Evolutionary conservation across 2,113 vertebrate species (phyloP), one percentile per base, ranked within the genome.

Genomic region (Scophthalmus maximus): DNA sequence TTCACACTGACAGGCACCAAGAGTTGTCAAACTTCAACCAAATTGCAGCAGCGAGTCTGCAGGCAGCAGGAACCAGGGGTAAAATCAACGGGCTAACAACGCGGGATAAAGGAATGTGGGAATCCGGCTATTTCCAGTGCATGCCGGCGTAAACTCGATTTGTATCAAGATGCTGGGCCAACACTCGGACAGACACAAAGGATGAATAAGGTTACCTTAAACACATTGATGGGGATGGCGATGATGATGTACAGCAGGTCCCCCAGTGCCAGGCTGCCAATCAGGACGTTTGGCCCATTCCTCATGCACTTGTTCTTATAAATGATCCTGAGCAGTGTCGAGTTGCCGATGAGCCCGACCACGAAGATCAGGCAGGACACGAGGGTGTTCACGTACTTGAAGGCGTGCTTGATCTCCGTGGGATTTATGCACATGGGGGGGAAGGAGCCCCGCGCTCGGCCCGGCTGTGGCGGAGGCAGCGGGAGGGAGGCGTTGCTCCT

Each of bases 301-400:
- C 96, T 95, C 96, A 97, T 97, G 64, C 96, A 96, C 89, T 97
- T 97, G 90, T 97, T 97, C 89, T 96, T 96, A 83, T 97, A 96
- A 64, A 97, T 96, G 87, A 97, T 97, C 85, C 95, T 89, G 58
- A 97, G 93, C 64, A 97, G 93, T 0, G 96, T 95, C 1, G 95
- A 95, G 86, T 97, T 97, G 23, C 96, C 96, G 0, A 96, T 91
- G 87, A 97, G 96, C 1, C 96, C 96, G 34, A 96, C 95, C 1
- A 96, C 60, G 60, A 97, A 97, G 85, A 97, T 97, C 59, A 94
- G 69, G 76, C 96, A 96, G 84, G 95, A 96, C 62, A 97, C 93
- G 2, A 95, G 70, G 32, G 95, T 97, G 86, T 96, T 97, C 77
- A 97, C 92, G 36, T 96, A 97, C 84, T 96, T 96, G 83, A 97